Conservation (phyloP, 2,113 vertebrate species). For the Triplophysa rosa region DNA sequence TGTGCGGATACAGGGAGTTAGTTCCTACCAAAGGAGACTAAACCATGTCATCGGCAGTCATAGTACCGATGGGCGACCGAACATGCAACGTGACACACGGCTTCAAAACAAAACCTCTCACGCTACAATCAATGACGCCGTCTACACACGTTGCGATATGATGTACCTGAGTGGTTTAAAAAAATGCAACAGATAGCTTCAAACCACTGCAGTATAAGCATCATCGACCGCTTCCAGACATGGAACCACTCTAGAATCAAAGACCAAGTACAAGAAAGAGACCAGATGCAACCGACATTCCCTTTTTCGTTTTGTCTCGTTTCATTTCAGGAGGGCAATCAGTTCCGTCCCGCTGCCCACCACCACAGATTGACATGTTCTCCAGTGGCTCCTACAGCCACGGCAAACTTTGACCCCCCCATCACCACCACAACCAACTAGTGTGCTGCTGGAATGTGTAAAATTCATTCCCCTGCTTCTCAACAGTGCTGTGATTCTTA, state of each 20-base stretch:
- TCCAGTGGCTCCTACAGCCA: slow-evolving; percentile 56
- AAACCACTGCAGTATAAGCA: too few species aligned
- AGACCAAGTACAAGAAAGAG: neutral
- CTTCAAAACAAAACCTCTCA: slow-evolving; percentile 7
- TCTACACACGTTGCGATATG: neutral
- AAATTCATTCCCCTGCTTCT: slow-evolving; percentile 58
- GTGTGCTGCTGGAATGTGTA: slow-evolving; percentile 57
- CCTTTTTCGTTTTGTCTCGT: neutral
- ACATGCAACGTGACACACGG: neutral
- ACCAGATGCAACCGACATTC: neutral
- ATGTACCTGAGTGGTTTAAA: too few species aligned
- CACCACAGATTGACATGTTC: slow-evolving; percentile 63
- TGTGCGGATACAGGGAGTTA: neutral
- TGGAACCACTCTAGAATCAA: neutral
- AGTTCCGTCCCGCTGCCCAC: slow-evolving; percentile 65
- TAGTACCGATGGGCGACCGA: neutral
- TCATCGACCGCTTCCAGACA: too few species aligned
- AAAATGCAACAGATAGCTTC: too few species aligned
- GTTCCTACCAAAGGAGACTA: slow-evolving; percentile 10
- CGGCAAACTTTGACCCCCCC: slow-evolving; percentile 50
- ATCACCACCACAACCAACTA: slow-evolving; percentile 17
- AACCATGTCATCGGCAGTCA: neutral
- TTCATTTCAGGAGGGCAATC: slow-evolving; percentile 65
- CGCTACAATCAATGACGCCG: neutral
- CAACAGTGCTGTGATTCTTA: slow-evolving; percentile 42